phyloP scores from a whole-genome alignment of 1,140 invertebrate genomes.

The Pseudomyrmex pallidus region DNA sequence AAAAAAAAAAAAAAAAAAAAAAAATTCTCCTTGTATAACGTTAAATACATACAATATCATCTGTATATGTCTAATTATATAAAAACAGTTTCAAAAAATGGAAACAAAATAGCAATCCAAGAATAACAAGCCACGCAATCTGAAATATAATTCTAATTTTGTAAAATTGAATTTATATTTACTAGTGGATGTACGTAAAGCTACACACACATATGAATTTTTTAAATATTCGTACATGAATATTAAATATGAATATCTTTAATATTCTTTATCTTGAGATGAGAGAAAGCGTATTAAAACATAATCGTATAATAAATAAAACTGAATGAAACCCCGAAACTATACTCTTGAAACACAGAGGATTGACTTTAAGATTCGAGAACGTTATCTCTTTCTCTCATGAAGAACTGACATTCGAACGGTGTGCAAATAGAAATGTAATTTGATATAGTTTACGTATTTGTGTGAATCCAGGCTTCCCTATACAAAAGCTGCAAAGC shows the following conservation, averaged over 20 bases:
- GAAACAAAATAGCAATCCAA: background rate
- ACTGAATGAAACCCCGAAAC: background rate
- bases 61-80: constrained; percentile 11
- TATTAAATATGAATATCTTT: background rate
- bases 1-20: background rate
- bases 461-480: constrained; percentile 88
- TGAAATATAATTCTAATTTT: constrained; percentile 1
- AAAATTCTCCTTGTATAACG: background rate
- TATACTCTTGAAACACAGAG: no score
- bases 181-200: background rate
- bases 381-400: background rate
- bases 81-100: constrained; percentile 4
- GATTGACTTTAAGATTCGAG: background rate
- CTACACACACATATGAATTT: background rate
- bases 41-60: background rate
- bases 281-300: background rate
- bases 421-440: background rate
- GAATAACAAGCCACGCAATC: constrained; percentile 4
- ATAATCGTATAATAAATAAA: background rate
- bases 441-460: constrained; percentile 3
- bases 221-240: no score
- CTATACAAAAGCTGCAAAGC: constrained; percentile 96
- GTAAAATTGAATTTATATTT: constrained; percentile 1
- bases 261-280: background rate
- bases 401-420: background rate